Evolutionary conservation across 1,140 invertebrate species (phyloP).

Genomic region (Myzus persicae): DNA sequence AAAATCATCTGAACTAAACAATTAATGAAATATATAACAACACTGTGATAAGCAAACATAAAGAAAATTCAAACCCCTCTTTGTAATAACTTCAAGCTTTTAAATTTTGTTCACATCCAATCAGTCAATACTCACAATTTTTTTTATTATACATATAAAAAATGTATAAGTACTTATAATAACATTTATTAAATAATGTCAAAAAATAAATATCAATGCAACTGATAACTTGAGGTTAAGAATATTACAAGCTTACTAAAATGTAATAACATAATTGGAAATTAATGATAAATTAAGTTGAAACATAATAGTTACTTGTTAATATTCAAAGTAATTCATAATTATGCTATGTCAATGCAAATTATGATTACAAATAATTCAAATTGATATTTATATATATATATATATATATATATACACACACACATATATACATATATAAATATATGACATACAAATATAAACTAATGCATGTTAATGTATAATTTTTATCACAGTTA

Average conservation of each 20-base stretch:
- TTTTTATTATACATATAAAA: neutral
- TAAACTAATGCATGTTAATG: constrained; percentile 41
- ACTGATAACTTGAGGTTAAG: constrained; percentile 30
- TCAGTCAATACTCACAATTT: constrained; percentile 24
- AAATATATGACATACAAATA: constrained; percentile 34
- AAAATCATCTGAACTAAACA: neutral
- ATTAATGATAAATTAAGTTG: neutral
- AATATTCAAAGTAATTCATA: constrained; percentile 5
- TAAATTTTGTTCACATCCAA: constrained; percentile 38
- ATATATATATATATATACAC: neutral
- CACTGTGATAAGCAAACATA: constrained; percentile 51
- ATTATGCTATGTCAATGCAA: neutral
- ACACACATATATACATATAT: neutral
- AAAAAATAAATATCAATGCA: constrained; percentile 42
- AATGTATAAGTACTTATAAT: constrained; percentile 27
- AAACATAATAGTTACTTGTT: neutral
- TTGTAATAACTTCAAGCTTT: neutral
- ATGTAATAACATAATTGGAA: constrained; percentile 14
- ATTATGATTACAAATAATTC: constrained; percentile 32
- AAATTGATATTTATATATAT: constrained; percentile 27
- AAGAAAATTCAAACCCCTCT: constrained; percentile 6
- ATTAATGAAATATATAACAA: constrained; percentile 52
- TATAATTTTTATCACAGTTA: constrained; percentile 55
- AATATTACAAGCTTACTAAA: constrained; percentile 10
- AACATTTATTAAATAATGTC: constrained; percentile 32